Evolutionary conservation across 1,140 invertebrate genomes (phyloP).

Genomic region (Asbolus verrucosus): DNA sequence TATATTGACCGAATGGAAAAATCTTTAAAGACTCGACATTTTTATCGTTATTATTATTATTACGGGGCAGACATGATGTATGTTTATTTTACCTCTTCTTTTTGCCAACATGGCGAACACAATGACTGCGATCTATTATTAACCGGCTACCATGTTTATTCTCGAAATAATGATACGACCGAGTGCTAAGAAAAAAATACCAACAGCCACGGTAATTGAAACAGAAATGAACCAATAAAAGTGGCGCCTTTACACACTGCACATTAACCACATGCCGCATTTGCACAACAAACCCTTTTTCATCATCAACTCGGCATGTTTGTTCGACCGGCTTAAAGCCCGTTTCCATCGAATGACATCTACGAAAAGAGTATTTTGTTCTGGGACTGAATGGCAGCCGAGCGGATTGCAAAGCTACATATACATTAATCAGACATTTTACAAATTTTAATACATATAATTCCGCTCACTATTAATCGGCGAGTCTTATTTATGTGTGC

Average conservation of each 20-base stretch:
- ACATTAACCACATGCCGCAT: constrained; percentile 38
- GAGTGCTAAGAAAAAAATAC: constrained; percentile 15
- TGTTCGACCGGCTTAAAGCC: constrained; percentile 10
- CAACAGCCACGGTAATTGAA: constrained; percentile 12
- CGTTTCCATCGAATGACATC: no score
- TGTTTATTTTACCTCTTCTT: constrained; percentile 27
- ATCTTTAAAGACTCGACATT: neutral
- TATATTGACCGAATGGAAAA: constrained; percentile 33
- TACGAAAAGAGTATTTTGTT: constrained; percentile 21
- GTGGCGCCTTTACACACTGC: constrained; percentile 28
- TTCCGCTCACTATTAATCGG: no score
- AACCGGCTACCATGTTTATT: constrained; percentile 22
- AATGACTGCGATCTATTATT: constrained; percentile 31
- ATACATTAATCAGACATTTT: no score
- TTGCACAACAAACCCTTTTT: constrained; percentile 32
- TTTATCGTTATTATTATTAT: constrained; percentile 15
- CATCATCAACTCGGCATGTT: constrained; percentile 14
- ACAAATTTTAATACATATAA: no score
- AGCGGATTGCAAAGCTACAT: no score
- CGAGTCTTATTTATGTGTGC: no score
- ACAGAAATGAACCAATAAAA: constrained; percentile 39
- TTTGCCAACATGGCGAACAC: constrained; percentile 7
- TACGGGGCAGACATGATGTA: constrained; percentile 13
- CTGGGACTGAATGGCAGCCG: neutral
- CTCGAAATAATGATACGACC: constrained; percentile 29